A percentile compares a stretch with the other conserved stretches of the same genome.
phyloP scores from a whole-genome alignment of 1,140 invertebrate genomes.

The Apocrypta bakeri region DNA sequence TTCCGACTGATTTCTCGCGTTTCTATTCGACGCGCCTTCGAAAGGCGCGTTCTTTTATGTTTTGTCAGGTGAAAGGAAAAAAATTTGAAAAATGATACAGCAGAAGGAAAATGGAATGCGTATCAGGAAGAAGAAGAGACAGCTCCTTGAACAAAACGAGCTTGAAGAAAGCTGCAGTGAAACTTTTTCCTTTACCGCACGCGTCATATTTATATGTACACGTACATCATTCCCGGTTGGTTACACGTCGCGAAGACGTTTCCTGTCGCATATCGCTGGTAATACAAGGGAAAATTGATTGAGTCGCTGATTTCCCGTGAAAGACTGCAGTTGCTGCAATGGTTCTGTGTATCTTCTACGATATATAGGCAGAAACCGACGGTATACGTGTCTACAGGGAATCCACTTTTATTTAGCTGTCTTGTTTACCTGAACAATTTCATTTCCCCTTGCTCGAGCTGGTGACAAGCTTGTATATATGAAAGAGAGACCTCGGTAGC shows the following conservation, averaged over 20 bases:
- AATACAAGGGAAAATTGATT: slow-evolving; percentile 33
- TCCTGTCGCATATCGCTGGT: neutral
- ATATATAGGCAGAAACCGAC: no score
- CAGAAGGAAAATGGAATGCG: no score
- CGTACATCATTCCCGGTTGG: neutral
- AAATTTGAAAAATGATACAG: no score
- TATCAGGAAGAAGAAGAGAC: no score
- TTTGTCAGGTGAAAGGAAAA: no score
- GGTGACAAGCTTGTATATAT: neutral
- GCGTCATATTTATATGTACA: neutral
- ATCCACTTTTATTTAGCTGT: slow-evolving; percentile 33
- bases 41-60: no score
- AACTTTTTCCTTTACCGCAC: neutral
- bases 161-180: neutral
- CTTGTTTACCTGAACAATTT: slow-evolving; percentile 31
- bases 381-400: neutral
- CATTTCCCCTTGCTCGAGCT: neutral
- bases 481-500: no score
- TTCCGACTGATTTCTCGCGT: no score
- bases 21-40: no score
- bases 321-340: neutral
- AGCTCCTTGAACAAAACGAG: no score
- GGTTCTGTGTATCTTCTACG: neutral
- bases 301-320: slow-evolving; percentile 38
- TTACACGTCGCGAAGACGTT: neutral